phyloP scores from a whole-genome alignment of 2,797 vertebrate species.

The Podargus strigoides region DNA sequence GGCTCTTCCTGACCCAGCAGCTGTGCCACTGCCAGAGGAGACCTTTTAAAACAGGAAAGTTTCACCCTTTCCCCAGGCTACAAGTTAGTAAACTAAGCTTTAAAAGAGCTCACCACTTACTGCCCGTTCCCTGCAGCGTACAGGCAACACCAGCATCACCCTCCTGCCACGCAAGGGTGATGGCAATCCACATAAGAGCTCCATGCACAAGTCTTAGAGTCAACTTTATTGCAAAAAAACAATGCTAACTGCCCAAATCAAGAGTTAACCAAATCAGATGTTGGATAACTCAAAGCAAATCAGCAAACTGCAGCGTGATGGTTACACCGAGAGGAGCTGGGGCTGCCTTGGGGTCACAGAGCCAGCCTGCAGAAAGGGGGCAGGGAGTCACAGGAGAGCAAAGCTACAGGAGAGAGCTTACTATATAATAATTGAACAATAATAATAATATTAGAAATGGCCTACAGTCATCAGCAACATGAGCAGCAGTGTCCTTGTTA shows the following conservation, averaged over 20 bases:
- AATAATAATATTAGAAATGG: background rate
- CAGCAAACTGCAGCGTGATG: rapidly evolving
- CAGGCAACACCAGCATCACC: rapidly evolving
- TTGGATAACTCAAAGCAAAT: background rate
- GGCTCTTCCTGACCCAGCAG: constrained; percentile 2
- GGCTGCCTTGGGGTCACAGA: rapidly evolving
- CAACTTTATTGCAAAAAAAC: background rate
- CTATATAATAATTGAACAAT: rapidly evolving
- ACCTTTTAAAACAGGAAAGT: background rate
- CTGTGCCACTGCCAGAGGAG: background rate
- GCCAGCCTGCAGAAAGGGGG: background rate
- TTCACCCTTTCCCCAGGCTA: background rate
- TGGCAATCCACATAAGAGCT: rapidly evolving
- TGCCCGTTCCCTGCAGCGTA: background rate
- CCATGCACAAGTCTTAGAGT: rapidly evolving
- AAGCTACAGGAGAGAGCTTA: background rate
- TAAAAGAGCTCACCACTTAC: background rate
- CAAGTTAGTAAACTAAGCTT: background rate
- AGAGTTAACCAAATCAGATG: background rate
- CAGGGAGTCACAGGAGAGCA: background rate
- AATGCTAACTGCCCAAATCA: background rate
- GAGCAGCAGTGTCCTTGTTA: background rate
- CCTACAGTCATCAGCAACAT: background rate
- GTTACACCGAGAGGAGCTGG: rapidly evolving
- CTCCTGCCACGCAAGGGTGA: rapidly evolving